Evolutionary conservation across 2,888 invertebrate genomes (phyloP).

Genomic region (Nomada hirtipes): DNA sequence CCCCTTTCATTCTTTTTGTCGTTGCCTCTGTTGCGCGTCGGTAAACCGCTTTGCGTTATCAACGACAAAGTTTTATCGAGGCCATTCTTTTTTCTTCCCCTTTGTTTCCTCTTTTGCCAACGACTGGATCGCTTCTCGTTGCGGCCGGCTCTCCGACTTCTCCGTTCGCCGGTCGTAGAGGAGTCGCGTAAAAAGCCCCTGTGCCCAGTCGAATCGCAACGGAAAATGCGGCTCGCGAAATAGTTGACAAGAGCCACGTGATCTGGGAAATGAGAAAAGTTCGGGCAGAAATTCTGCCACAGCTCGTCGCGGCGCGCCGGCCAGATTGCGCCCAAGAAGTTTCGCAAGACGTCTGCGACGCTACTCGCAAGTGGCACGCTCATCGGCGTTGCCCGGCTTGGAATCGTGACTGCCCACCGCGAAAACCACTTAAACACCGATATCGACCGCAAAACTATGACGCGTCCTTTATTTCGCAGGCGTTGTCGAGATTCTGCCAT

Average conservation of each 20-base stretch:
- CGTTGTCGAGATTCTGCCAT: constrained; percentile 5
- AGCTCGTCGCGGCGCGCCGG: constrained; percentile 20
- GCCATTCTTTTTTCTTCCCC: not conserved
- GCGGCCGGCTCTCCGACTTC: not conserved
- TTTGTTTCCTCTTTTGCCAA: not conserved
- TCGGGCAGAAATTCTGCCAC: constrained; percentile 4
- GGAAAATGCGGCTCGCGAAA: constrained; percentile 19
- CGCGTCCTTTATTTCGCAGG: not conserved
- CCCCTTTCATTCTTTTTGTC: not conserved
- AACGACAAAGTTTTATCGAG: constrained; percentile 6
- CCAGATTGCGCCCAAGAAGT: constrained; percentile 43
- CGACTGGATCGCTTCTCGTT: not conserved
- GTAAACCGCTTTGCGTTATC: constrained; percentile 4
- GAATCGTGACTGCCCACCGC: not conserved
- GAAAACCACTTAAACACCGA: constrained; percentile 31
- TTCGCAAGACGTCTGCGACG: constrained; percentile 51
- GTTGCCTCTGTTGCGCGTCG: not conserved
- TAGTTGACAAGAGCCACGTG: constrained; percentile 11
- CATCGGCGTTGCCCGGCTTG: constrained; percentile 26
- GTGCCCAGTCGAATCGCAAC: constrained; percentile 18
- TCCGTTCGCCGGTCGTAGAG: not conserved
- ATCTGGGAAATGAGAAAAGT: constrained; percentile 67
- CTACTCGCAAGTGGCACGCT: constrained; percentile 40
- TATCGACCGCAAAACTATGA: not conserved
- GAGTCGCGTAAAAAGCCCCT: not conserved